Evolutionary conservation across 2,797 vertebrate genomes (phyloP).

Genomic region (Babyrousa celebensis): DNA sequence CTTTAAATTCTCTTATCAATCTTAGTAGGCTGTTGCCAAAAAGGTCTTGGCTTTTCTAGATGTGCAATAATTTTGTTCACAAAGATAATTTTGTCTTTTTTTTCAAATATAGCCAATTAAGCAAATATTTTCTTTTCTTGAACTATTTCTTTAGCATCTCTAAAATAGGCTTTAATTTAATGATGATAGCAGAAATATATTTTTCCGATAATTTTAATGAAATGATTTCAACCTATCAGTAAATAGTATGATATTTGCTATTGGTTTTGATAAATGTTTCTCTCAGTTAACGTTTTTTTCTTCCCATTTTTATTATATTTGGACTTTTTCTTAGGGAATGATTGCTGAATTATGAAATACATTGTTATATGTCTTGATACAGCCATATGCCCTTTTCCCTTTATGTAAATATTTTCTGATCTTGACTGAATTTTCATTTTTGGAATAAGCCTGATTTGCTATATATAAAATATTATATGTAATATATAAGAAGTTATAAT

Average conservation of each 20-base stretch:
- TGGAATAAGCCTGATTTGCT: not conserved
- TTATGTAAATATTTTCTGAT: not conserved
- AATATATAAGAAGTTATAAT: not conserved
- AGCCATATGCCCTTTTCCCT: constrained; percentile 12
- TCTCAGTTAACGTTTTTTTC: not conserved
- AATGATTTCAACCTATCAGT: not conserved
- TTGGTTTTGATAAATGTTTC: not conserved
- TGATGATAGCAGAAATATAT: not conserved
- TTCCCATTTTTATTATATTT: constrained; percentile 20
- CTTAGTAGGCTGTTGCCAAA: constrained; percentile 44
- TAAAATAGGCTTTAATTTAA: constrained; percentile 30
- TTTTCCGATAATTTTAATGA: constrained; percentile 43
- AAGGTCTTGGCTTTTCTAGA: not conserved
- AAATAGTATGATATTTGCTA: not conserved
- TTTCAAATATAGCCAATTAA: not conserved
- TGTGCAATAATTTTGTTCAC: constrained; percentile 30
- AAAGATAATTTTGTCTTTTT: not conserved
- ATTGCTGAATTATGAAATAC: constrained; percentile 51
- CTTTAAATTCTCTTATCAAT: constrained; percentile 28
- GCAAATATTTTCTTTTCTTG: constrained; percentile 24
- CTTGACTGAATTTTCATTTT: constrained; percentile 18
- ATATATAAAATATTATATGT: not conserved
- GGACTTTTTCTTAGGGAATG: constrained; percentile 43
- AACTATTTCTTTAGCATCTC: not conserved
- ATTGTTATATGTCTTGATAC: not conserved